Evolutionary conservation across 1,140 invertebrate species (phyloP).

Genomic region (Palaemon carinicauda): DNA sequence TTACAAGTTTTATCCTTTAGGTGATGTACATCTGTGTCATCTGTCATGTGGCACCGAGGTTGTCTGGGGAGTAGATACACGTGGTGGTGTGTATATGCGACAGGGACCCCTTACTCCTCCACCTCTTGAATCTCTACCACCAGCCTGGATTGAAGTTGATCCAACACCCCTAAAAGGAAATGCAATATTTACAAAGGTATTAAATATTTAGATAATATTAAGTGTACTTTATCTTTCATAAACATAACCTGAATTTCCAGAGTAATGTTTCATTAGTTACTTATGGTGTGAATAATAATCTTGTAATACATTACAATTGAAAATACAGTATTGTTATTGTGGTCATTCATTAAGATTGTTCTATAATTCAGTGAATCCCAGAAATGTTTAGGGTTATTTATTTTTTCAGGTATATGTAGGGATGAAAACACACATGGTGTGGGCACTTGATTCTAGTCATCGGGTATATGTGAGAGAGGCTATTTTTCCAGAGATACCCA

Average conservation of each 20-base stretch:
- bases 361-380: background rate
- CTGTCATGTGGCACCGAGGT: slow-evolving; percentile 67
- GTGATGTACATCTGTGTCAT: slow-evolving; percentile 64
- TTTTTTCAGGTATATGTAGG: slow-evolving; percentile 66
- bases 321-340: background rate
- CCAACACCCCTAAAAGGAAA: slow-evolving; percentile 22
- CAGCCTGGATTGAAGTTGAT: slow-evolving; percentile 69
- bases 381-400: background rate
- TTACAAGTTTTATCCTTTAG: slow-evolving; percentile 61
- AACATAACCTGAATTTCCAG: background rate
- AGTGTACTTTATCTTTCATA: no score
- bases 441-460: slow-evolving; percentile 69
- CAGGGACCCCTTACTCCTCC: slow-evolving; percentile 67
- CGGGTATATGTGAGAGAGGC: slow-evolving; percentile 69
- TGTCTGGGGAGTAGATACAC: slow-evolving; percentile 69
- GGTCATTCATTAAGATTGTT: background rate
- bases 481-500: slow-evolving; percentile 68
- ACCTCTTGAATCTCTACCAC: slow-evolving; percentile 64
- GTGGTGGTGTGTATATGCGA: slow-evolving; percentile 67
- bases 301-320: background rate
- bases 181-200: slow-evolving; percentile 62
- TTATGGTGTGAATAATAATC: background rate
- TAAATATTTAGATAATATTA: no score
- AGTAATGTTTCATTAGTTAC: background rate
- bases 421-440: slow-evolving; percentile 68